A percentile compares a stretch with the other conserved stretches of the same genome.
phyloP scores from a whole-genome alignment of 1,140 invertebrate genomes.

The Sarcophaga peregrina region DNA sequence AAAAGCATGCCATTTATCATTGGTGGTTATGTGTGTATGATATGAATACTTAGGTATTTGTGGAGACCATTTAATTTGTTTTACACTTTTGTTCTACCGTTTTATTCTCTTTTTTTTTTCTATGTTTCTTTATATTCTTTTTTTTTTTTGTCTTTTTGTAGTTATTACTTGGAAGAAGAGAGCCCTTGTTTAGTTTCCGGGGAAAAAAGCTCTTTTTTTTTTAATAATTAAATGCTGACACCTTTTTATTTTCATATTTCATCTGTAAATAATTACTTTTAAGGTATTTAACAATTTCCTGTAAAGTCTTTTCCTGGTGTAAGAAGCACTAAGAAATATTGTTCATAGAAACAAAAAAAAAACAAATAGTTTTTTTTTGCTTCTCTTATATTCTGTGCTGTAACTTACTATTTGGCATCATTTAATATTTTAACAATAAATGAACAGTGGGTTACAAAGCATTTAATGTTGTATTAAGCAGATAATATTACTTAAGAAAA shows the following conservation, averaged over 20 bases:
- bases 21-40: too few relatives aligned
- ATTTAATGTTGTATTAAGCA: neutral
- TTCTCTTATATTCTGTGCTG: neutral
- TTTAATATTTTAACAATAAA: conserved; percentile 17
- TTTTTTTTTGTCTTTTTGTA: neutral
- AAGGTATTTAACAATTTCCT: conserved; percentile 37
- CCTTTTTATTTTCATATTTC: conserved; percentile 14
- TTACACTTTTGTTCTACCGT: too few relatives aligned
- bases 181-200: neutral
- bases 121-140: too few relatives aligned
- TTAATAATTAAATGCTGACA: conserved; percentile 22
- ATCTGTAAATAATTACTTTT: conserved; percentile 33
- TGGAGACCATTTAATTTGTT: too few relatives aligned
- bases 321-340: too few relatives aligned
- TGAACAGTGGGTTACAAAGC: neutral
- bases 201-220: neutral
- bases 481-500: too few relatives aligned
- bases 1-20: too few relatives aligned
- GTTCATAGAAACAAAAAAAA: neutral
- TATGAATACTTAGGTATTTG: too few relatives aligned
- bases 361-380: neutral
- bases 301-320: neutral
- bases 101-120: too few relatives aligned
- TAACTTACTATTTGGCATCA: conserved; percentile 21
- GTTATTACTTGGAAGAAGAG: neutral